These are phyloP conservation scores for Aphaenogaster rudis DNA, from an alignment of 1,140 invertebrate genomes.

Conservation along the genomic window DNA sequence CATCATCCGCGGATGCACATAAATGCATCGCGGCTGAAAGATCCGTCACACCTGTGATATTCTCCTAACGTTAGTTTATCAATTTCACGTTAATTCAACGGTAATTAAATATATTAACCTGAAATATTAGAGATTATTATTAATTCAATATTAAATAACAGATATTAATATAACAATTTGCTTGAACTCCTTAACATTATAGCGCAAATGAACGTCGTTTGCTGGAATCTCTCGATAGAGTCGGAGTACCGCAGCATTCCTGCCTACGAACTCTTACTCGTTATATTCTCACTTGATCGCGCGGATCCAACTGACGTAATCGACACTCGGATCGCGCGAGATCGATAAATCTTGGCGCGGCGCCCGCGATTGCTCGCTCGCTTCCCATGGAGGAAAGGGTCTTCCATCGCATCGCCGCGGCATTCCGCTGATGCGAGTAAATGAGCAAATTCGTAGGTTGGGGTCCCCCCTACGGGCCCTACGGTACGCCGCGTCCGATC, in stretches of 20 bases:
- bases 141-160: not conserved
- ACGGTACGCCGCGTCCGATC: slow-evolving; percentile 49
- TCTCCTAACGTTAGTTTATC: not conserved
- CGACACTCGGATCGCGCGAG: slow-evolving; percentile 61
- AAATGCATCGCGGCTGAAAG: not conserved
- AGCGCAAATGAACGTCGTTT: too few species aligned
- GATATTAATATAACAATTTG: not conserved
- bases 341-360: slow-evolving; percentile 66
- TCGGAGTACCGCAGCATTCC: not conserved
- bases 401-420: slow-evolving; percentile 21
- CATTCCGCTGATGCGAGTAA: slow-evolving; percentile 71
- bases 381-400: not conserved
- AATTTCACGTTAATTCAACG: not conserved
- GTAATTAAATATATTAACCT: not conserved
- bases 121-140: not conserved
- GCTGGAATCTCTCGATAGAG: not conserved
- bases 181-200: not conserved
- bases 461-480: slow-evolving; percentile 58
- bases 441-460: slow-evolving; percentile 77
- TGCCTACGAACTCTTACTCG: slow-evolving; percentile 30
- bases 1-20: not conserved
- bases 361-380: not conserved
- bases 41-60: not conserved
- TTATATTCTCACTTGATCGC: slow-evolving; percentile 33
- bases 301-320: slow-evolving; percentile 58